phyloP scores from a whole-genome alignment of 2,797 vertebrate genomes.

The Propithecus deckenii region DNA sequence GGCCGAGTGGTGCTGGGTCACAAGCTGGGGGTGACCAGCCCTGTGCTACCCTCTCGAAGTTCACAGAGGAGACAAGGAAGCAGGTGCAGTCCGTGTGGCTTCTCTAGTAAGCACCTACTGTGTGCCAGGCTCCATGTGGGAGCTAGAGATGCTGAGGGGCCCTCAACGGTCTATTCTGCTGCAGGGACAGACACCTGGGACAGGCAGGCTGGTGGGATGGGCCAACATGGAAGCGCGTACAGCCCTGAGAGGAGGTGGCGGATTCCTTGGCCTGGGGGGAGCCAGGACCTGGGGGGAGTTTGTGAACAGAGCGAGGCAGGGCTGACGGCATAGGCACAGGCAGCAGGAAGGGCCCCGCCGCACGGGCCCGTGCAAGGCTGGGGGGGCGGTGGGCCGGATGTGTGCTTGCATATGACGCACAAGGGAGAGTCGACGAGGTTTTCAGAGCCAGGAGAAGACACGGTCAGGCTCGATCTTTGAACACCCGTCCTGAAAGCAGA shows the following conservation, averaged over 20 bases:
- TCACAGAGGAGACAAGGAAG: neutral
- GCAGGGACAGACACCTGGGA: neutral
- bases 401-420: neutral
- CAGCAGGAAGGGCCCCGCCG: neutral
- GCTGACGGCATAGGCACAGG: neutral
- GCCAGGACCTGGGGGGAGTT: neutral
- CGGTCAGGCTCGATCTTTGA: neutral
- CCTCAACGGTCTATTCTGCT: neutral
- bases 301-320: neutral
- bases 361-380: neutral
- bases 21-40: neutral
- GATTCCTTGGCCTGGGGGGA: neutral
- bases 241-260: too few species aligned
- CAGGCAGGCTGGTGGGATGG: too few species aligned
- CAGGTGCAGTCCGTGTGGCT: accelerated
- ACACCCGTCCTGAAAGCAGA: neutral
- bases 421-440: neutral
- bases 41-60: neutral
- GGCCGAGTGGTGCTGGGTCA: neutral
- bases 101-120: neutral
- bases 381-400: accelerated
- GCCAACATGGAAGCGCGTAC: too few species aligned
- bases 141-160: neutral
- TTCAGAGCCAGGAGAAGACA: too few species aligned
- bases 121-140: neutral